Evolutionary conservation across 2,888 invertebrate genomes (phyloP).

Genomic region (Nomada flava): DNA sequence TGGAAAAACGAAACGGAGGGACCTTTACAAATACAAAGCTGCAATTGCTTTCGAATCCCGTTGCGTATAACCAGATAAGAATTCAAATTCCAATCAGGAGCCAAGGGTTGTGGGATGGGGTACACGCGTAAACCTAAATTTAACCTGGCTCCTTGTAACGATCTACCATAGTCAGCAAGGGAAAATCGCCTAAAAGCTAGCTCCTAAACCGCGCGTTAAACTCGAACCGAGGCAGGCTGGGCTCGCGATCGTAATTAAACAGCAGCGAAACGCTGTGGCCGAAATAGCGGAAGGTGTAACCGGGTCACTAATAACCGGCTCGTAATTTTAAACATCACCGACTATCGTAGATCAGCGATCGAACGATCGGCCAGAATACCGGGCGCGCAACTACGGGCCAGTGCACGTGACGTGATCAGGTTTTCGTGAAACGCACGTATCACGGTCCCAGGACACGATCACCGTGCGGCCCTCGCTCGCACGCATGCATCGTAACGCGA

Average conservation of each 20-base stretch:
- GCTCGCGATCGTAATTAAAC: neutral
- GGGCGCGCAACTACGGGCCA: neutral
- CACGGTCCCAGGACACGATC: neutral
- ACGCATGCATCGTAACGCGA: constrained; percentile 46
- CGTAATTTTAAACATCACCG: constrained; percentile 17
- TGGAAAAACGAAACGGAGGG: too few relatives aligned
- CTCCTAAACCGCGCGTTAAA: neutral
- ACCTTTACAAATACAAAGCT: too few relatives aligned
- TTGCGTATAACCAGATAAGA: too few relatives aligned
- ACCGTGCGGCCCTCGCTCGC: neutral
- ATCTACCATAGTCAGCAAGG: too few relatives aligned
- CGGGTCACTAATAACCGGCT: neutral
- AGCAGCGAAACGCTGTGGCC: too few relatives aligned
- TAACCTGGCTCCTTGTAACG: neutral
- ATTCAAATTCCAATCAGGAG: too few relatives aligned
- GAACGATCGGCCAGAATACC: neutral
- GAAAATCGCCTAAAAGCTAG: neutral
- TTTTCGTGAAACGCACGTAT: constrained; percentile 36
- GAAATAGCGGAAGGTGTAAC: constrained; percentile 2
- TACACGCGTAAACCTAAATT: neutral
- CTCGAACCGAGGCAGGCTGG: neutral
- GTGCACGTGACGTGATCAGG: constrained; percentile 41
- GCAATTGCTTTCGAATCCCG: too few relatives aligned
- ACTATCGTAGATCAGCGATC: constrained; percentile 5
- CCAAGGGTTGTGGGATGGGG: too few relatives aligned